Base-by-base conservation (phyloP, 2,797 vertebrate genomes). In the Enteromius anoplus region DNA sequence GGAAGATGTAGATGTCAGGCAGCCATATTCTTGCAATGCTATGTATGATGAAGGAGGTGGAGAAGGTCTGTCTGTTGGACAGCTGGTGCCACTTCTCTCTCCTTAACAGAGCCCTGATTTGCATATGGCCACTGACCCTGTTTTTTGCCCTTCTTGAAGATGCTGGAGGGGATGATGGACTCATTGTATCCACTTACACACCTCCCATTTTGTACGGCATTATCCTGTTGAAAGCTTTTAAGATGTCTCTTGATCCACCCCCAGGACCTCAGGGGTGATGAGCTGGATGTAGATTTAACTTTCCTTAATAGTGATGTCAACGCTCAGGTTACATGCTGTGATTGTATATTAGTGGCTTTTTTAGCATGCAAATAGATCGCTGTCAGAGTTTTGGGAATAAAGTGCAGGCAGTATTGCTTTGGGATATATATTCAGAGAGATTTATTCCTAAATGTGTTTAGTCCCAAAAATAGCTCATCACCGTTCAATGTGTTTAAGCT, bases 71-170 rank as follows among this genome's bases (percentile, higher is more conserved):
- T 69, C 73, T 34, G 75, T 80, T 77, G 64, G 82, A 85, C 89
- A 91, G 90, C 90, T 93, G 91, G 78, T 87, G 71, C 66, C 32
- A 40, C 85, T 86, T 85, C 84, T 49, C 82, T 86, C 65, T 81
- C 85, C 77, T 87, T 90, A 88, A 88, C 83, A 85, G 66, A 26
- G 45, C 23, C 75, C 78, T 83, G 76, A 82, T 90, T 89, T 90
- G 87, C 88, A 86, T 85, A 55, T 42, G 86, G 85, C 81, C 90
- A 88, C 85, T 86, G 87, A 88, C 91, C 89, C 88, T 89, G 82
- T 73, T 80, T 26, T 32, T 85, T 87, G 81, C 79, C 70, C 26
- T 60, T 37, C 21, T 26, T 2, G 32, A 73, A 70, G 64, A 77
- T 87, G 62, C 73, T 75, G 72, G 73, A 81, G 88, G 87, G 75